Conservation (phyloP, 2,888 invertebrate genomes). For the Heteropelma amictum region DNA sequence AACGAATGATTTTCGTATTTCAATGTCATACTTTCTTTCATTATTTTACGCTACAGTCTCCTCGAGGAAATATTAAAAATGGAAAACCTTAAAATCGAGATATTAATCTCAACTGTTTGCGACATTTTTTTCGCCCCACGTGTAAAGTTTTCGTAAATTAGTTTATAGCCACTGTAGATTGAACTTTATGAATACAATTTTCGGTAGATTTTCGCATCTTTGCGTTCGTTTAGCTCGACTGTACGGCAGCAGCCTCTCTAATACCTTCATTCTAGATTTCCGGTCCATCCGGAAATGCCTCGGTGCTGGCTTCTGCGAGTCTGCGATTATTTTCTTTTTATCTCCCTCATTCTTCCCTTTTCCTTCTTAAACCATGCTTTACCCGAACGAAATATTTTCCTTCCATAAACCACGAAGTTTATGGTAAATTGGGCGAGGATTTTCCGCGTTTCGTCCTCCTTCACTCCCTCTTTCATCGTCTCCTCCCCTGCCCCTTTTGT, state of each 20-base stretch:
- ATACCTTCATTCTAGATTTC: constrained; percentile 63
- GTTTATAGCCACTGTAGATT: neutral
- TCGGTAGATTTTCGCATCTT: neutral
- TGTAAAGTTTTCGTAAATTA: no score
- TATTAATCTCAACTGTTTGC: no score
- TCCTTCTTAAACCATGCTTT: neutral
- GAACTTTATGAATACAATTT: no score
- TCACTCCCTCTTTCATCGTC: constrained; percentile 35
- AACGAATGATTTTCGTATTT: no score
- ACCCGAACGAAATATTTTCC: constrained; percentile 64
- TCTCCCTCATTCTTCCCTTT: neutral
- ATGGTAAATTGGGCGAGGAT: constrained; percentile 67
- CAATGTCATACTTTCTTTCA: no score
- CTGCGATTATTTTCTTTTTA: constrained; percentile 7
- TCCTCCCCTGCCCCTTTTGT: constrained; percentile 7
- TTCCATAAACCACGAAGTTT: constrained; percentile 66
- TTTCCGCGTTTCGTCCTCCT: constrained; percentile 52
- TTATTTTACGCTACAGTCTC: no score
- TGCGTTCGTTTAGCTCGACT: neutral
- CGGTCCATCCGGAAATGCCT: constrained; percentile 37
- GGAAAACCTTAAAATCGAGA: no score
- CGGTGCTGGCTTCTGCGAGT: constrained; percentile 29
- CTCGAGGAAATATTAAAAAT: no score
- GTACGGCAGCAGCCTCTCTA: constrained; percentile 15
- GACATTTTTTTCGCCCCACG: no score